A percentile compares a stretch with the other conserved stretches of the same genome.
Conservation (phyloP, 2,888 invertebrate species). For the Griposia aprilina region DNA sequence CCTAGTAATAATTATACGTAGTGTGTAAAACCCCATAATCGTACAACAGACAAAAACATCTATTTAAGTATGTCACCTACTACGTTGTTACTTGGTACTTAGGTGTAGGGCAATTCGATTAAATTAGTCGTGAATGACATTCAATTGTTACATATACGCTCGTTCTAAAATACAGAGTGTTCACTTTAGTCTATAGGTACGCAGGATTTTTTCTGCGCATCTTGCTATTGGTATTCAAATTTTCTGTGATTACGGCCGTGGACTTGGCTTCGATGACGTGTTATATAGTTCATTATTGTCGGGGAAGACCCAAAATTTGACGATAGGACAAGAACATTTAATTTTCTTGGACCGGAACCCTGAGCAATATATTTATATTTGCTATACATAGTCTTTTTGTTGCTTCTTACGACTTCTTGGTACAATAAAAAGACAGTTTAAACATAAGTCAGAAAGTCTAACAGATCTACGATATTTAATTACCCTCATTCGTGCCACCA, state of each 20-base stretch:
- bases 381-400: not conserved
- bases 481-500: not conserved
- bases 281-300: not conserved
- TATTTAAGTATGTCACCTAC: conserved; percentile 57
- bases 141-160: conserved; percentile 61
- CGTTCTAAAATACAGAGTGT: conserved; percentile 49
- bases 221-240: not conserved
- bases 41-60: conserved; percentile 26
- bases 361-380: not conserved
- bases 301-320: not conserved
- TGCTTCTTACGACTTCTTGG: not conserved
- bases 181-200: not conserved
- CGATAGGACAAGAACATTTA: not conserved
- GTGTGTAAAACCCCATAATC: conserved; percentile 1
- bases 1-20: not conserved
- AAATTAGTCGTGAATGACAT: conserved; percentile 68
- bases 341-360: not conserved
- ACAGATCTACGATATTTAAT: not conserved
- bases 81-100: conserved; percentile 52
- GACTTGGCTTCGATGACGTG: not conserved
- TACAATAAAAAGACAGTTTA: not conserved
- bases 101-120: conserved; percentile 67
- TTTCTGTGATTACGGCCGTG: not conserved
- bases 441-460: too few relatives aligned
- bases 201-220: not conserved